These are phyloP conservation scores for Melanotus villosus DNA, from an alignment of 2,888 invertebrate genomes.

Conservation along the genomic window DNA sequence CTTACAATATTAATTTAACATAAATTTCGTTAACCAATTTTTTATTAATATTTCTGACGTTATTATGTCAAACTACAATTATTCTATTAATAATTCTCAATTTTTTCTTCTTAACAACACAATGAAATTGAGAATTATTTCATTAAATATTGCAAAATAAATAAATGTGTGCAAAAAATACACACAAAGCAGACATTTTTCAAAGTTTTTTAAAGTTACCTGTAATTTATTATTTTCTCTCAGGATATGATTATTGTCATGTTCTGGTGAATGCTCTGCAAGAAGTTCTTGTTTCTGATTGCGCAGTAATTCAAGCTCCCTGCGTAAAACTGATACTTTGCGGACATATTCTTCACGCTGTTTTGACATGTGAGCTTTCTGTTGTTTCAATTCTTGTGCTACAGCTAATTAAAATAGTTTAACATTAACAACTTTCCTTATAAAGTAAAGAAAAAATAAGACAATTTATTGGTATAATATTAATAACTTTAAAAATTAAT, in stretches of 20 bases:
- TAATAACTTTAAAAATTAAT: no score
- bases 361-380: slow-evolving; percentile 83
- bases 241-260: slow-evolving; percentile 82
- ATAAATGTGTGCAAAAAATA: slow-evolving; percentile 9
- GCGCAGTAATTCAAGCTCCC: slow-evolving; percentile 84
- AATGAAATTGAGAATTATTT: background rate
- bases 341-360: slow-evolving; percentile 87
- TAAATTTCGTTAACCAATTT: background rate
- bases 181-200: slow-evolving; percentile 9
- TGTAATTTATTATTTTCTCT: slow-evolving; percentile 89
- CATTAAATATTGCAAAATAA: slow-evolving; percentile 1
- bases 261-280: slow-evolving; percentile 77
- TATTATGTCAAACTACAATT: background rate
- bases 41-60: no score
- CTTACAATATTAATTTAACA: slow-evolving; percentile 2
- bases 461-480: no score
- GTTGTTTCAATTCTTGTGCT: slow-evolving; percentile 86
- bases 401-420: slow-evolving; percentile 72
- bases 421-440: slow-evolving; percentile 49
- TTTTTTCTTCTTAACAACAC: background rate
- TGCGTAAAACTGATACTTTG: slow-evolving; percentile 80
- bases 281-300: slow-evolving; percentile 85
- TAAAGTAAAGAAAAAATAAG: no score
- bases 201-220: slow-evolving; percentile 71
- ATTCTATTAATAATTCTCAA: slow-evolving; percentile 15